phyloP scores from a whole-genome alignment of 2,797 vertebrate genomes.

The Leptoclinus maculatus region DNA sequence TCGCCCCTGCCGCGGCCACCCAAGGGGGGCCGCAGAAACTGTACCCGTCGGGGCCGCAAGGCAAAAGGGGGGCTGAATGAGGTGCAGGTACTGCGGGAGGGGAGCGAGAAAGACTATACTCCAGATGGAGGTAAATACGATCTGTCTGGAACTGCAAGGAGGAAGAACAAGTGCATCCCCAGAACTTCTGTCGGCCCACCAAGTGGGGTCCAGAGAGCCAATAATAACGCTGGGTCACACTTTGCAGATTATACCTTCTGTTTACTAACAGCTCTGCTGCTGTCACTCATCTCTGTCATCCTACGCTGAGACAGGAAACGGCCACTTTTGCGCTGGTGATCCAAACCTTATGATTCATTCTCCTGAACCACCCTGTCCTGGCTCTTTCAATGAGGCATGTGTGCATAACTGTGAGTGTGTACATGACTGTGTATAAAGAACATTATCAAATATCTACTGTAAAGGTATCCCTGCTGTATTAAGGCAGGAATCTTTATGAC shows the following conservation, averaged over 20 bases:
- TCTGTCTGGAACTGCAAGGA: conserved; percentile 82
- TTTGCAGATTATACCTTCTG: conserved; percentile 47
- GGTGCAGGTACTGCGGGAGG: conserved; percentile 78
- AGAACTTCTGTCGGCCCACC: conserved; percentile 91
- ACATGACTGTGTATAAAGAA: conserved; percentile 65
- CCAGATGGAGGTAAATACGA: conserved; percentile 86
- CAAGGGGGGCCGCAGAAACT: conserved; percentile 90
- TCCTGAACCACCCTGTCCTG: conserved; percentile 64
- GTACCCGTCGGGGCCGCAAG: conserved; percentile 89
- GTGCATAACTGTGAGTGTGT: conserved; percentile 57
- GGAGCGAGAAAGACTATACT: conserved; percentile 85
- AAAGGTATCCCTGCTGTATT: conserved; percentile 54
- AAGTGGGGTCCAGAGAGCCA: conserved; percentile 93
- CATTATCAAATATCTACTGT: conserved; percentile 55
- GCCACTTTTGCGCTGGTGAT: conserved; percentile 43
- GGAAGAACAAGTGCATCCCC: conserved; percentile 94
- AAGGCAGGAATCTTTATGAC: conserved; percentile 55
- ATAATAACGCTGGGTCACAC: conserved; percentile 74
- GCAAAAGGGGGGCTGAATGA: conserved; percentile 86
- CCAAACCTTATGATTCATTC: conserved; percentile 56
- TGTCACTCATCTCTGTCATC: conserved; percentile 84
- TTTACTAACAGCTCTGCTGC: conserved; percentile 80
- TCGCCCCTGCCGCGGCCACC: conserved; percentile 82
- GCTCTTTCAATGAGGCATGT: conserved; percentile 76
- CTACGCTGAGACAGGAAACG: conserved; percentile 84